Evolutionary conservation across 2,113 vertebrate species (phyloP), one percentile per base, ranked within the genome.

Genomic region (Barbus barbus): DNA sequence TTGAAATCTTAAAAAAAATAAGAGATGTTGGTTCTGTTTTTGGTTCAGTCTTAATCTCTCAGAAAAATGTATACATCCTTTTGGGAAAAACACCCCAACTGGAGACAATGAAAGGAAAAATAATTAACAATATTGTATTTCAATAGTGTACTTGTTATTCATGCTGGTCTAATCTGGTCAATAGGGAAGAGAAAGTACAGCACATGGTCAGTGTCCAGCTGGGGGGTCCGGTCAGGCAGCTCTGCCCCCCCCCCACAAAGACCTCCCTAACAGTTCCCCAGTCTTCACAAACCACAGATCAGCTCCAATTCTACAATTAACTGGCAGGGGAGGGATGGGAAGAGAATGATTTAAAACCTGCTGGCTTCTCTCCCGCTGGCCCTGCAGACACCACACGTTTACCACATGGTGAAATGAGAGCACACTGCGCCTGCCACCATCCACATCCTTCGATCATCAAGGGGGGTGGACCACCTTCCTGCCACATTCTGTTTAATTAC

Each of bases 261-360:
- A 69, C 63, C 26, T 81, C 63, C 28, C 41, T 48, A 51, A 81
- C 38, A 69, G 44, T 33, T 81, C 41, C 11, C 41, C 41, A 69
- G 38, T 7, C 26, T 53, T 44, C 63, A 67, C 61, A 69, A 46
- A 81, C 28, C 28, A 31, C 78, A 51, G 61, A 81, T 69, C 48
- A 81, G 60, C 61, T 67, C 41, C 36, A 65, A 31, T 67, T 81
- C 61, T 44, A 65, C 61, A 51, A 69, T 81, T 81, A 81, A 69
- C 61, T 48, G 44, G 41, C 44, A 81, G 61, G 61, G 60, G 41
- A 81, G 58, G 36, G n/a, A 63, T 44, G 77, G n/a, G 60, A 46
- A 44, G 46, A 65, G n/a, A 46, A 75, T 60, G 61, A 86, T 76
- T 86, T 86, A 63, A 77, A 78, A 69, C 78, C 61, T 81, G 61